These are phyloP conservation scores for Heliconius nattereri DNA, from an alignment of 1,140 invertebrate species.

Conservation along the genomic window DNA sequence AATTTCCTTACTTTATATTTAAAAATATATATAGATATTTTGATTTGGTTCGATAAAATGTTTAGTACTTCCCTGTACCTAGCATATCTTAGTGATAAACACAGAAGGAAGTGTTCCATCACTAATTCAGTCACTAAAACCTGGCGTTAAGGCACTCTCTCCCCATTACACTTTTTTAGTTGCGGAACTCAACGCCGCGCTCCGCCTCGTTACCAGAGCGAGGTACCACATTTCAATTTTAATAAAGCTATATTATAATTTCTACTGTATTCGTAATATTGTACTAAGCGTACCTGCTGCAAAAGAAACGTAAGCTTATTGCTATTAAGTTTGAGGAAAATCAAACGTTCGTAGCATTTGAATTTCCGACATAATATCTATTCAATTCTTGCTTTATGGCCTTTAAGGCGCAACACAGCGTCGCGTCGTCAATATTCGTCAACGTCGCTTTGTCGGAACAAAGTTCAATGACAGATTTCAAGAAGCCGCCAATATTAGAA, in stretches of 20 bases:
- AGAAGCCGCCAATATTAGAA: conserved; percentile 8
- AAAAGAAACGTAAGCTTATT: neutral
- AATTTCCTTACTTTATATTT: neutral
- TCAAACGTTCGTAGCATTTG: neutral
- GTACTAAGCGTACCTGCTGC: too few relatives aligned
- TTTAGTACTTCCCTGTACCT: neutral
- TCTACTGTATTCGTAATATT: too few relatives aligned
- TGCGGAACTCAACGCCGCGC: too few relatives aligned
- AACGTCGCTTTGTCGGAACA: neutral
- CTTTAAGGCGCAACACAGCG: neutral
- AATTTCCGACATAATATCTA: neutral
- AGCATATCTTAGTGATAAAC: neutral
- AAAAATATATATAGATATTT: neutral
- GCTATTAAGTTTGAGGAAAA: neutral
- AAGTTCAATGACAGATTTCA: neutral
- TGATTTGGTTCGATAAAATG: neutral
- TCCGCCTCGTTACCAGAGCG: too few relatives aligned
- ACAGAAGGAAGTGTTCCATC: neutral
- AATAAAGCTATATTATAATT: too few relatives aligned
- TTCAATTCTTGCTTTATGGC: neutral
- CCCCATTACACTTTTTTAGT: too few relatives aligned
- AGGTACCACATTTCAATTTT: too few relatives aligned
- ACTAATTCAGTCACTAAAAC: neutral
- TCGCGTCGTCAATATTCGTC: conserved; percentile 7
- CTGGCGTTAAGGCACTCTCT: too few relatives aligned